Conservation (phyloP, 2,797 vertebrate species). For the Sebastes nivosus region DNA sequence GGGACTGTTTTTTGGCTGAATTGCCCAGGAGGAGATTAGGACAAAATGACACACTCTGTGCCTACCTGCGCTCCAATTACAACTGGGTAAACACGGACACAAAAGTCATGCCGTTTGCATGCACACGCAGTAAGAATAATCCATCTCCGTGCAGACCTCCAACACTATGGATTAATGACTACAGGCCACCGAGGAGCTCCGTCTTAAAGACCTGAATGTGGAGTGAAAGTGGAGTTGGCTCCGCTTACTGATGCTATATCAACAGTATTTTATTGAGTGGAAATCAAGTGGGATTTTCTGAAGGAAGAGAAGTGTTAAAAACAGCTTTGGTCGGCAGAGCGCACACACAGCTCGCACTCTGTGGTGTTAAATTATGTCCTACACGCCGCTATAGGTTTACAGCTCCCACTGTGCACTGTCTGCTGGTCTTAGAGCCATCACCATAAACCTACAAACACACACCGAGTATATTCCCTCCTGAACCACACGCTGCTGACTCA, state of each 20-base stretch:
- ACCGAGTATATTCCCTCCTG: background rate
- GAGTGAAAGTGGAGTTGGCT: constrained; percentile 23
- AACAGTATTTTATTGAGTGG: constrained; percentile 61
- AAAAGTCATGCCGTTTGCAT: constrained; percentile 43
- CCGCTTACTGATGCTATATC: constrained; percentile 43
- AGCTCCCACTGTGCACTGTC: constrained; percentile 33
- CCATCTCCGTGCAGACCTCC: constrained; percentile 59
- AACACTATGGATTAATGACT: constrained; percentile 47
- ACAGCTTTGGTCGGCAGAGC: constrained; percentile 20
- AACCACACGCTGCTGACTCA: constrained; percentile 50
- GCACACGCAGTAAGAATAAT: constrained; percentile 49
- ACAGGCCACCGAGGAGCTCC: constrained; percentile 44
- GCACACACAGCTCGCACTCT: constrained; percentile 6
- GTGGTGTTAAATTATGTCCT: constrained; percentile 25
- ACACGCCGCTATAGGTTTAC: constrained; percentile 15
- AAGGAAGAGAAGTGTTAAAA: constrained; percentile 46
- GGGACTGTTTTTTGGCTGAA: constrained; percentile 65
- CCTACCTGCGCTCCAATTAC: constrained; percentile 72
- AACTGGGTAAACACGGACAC: constrained; percentile 67
- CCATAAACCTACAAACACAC: constrained; percentile 36
- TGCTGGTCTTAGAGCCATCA: constrained; percentile 36
- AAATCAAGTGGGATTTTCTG: constrained; percentile 57
- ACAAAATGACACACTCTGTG: constrained; percentile 69
- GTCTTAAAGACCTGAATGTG: constrained; percentile 28
- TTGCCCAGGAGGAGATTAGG: constrained; percentile 77